Percentiles rank a stretch among this genome's conserved stretches.
Evolutionary conservation across 2,113 vertebrate species (phyloP).

Genomic region (Stomatorhinus ivindoensis): DNA sequence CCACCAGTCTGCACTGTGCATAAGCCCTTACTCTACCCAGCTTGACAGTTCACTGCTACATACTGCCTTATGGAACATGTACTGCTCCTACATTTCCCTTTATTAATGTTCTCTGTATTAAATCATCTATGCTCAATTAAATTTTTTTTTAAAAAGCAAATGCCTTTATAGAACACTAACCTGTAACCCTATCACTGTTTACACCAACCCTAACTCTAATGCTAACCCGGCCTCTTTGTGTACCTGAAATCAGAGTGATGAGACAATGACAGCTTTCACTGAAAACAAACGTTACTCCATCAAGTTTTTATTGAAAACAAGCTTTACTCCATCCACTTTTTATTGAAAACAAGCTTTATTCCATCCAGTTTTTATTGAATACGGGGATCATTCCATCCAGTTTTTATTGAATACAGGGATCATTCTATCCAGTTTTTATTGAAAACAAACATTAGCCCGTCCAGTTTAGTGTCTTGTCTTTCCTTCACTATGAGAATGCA

Average conservation of each 20-base stretch:
- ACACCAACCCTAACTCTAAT: not conserved
- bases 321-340: not conserved
- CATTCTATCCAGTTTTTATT: not conserved
- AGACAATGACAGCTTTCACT: not conserved
- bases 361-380: not conserved
- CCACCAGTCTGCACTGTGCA: not conserved
- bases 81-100: not conserved
- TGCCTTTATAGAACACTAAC: not conserved
- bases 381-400: not conserved
- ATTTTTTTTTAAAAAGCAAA: not conserved
- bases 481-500: conserved; percentile 26
- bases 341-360: not conserved
- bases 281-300: not conserved
- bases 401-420: not conserved
- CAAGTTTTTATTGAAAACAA: not conserved
- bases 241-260: not conserved
- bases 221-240: not conserved
- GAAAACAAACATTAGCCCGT: not conserved
- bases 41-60: not conserved
- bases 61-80: not conserved
- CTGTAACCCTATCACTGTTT: not conserved
- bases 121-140: not conserved
- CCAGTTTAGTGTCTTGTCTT: not conserved
- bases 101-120: not conserved
- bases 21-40: not conserved